These are phyloP conservation scores for Hippocampus mohnikei DNA, from an alignment of 2,113 vertebrate species.

Conservation along the genomic window DNA sequence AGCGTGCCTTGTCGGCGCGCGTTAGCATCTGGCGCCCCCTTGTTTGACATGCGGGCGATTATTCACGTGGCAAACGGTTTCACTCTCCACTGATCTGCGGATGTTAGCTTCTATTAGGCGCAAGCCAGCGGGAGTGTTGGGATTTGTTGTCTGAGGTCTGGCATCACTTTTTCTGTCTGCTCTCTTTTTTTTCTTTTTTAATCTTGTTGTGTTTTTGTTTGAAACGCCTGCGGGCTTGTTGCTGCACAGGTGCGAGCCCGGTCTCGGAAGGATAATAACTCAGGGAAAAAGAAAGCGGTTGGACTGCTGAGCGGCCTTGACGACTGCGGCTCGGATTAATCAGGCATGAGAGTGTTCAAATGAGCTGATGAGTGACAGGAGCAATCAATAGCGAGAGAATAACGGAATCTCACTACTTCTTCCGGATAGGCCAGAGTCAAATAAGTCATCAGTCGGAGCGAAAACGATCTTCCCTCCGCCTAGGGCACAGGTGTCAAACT, in stretches of 20 bases:
- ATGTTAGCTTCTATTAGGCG: slow-evolving; percentile 36
- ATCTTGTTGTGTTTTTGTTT: slow-evolving; percentile 13
- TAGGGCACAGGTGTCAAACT: neutral
- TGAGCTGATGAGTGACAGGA: slow-evolving; percentile 30
- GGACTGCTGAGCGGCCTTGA: slow-evolving; percentile 9
- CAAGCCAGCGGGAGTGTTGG: slow-evolving; percentile 20
- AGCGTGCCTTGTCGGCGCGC: slow-evolving; percentile 51
- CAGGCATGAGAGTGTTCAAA: slow-evolving; percentile 20
- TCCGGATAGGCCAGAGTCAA: slow-evolving; percentile 22
- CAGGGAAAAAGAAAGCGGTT: neutral
- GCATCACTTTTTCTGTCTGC: slow-evolving; percentile 1
- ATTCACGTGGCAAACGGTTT: slow-evolving; percentile 66
- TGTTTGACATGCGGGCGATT: slow-evolving; percentile 58
- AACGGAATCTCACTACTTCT: slow-evolving; percentile 25
- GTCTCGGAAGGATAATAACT: neutral
- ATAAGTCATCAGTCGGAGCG: slow-evolving; percentile 34
- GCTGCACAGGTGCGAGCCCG: slow-evolving; percentile 25
- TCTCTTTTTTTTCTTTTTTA: neutral
- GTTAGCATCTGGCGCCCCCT: slow-evolving; percentile 57
- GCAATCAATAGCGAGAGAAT: slow-evolving; percentile 45
- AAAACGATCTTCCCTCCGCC: slow-evolving; percentile 4
- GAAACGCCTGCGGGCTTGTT: slow-evolving; percentile 22
- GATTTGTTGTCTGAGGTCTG: slow-evolving; percentile 56
- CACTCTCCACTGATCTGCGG: slow-evolving; percentile 55
- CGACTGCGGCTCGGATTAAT: slow-evolving; percentile 10